Percentiles rank a stretch among this genome's conserved stretches.
These are phyloP conservation scores for Hydrocynus forskahlii DNA, from an alignment of 2,797 vertebrate genomes.

Conservation along the genomic window DNA sequence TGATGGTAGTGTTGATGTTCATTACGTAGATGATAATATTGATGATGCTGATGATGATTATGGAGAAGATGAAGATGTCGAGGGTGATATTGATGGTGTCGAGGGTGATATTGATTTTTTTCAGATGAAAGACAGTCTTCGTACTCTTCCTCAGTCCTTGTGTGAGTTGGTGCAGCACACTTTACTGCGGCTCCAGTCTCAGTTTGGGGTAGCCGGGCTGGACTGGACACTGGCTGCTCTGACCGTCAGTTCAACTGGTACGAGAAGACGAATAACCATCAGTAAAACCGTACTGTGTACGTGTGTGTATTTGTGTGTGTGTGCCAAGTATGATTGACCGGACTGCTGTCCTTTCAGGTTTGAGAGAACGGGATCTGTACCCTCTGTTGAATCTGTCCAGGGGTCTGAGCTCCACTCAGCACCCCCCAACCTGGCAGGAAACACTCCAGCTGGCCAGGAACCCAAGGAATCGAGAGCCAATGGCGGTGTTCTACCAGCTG, in stretches of 20 bases:
- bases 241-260: conserved; percentile 79
- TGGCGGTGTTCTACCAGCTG: conserved; percentile 80
- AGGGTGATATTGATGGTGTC: neutral
- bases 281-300: neutral
- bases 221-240: conserved; percentile 75
- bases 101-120: neutral
- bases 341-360: conserved; percentile 68
- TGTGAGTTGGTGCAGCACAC: conserved; percentile 76
- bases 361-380: conserved; percentile 83
- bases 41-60: too few relatives aligned
- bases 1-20: too few relatives aligned
- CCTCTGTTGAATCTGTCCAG: conserved; percentile 77
- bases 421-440: conserved; percentile 71
- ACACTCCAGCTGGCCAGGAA: conserved; percentile 68
- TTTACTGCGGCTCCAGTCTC: conserved; percentile 78
- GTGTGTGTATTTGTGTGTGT: too few relatives aligned
- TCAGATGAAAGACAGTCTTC: conserved; percentile 77
- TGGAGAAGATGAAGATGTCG: neutral
- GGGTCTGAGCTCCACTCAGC: conserved; percentile 58
- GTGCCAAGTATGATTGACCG: too few relatives aligned
- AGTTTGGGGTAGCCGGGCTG: conserved; percentile 73
- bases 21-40: neutral
- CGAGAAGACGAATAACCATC: neutral
- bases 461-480: conserved; percentile 73
- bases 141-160: conserved; percentile 79